Conservation (phyloP, 2,113 vertebrate genomes). For the Dicerorhinus sumatrensis region DNA sequence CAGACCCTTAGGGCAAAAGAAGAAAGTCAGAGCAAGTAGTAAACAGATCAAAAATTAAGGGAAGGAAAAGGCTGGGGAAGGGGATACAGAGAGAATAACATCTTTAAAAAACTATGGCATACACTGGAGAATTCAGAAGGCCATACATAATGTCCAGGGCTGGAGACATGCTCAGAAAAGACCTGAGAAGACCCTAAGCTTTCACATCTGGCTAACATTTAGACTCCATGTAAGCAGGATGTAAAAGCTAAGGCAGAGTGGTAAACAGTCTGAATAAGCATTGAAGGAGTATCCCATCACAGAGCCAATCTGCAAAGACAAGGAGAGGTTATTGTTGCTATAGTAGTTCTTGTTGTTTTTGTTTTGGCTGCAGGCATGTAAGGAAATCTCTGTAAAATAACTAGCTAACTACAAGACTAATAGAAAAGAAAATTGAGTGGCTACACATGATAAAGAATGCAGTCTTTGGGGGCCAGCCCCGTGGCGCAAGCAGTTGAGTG, state of each 20-base stretch:
- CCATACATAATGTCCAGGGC: background rate
- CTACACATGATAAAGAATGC: background rate
- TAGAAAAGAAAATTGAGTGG: background rate
- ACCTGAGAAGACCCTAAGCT: background rate
- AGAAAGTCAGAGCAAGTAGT: background rate
- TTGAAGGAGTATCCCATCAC: background rate
- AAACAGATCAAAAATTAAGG: background rate
- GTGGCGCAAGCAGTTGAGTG: no score
- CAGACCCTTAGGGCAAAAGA: background rate
- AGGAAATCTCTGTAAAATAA: background rate
- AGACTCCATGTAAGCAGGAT: background rate
- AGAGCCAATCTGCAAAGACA: background rate
- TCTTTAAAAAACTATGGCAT: background rate
- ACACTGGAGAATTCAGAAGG: background rate
- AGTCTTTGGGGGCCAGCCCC: background rate
- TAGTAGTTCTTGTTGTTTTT: background rate
- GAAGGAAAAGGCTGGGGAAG: background rate
- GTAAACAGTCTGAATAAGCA: background rate
- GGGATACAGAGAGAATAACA: background rate
- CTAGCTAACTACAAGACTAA: background rate
- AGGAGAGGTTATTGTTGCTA: background rate
- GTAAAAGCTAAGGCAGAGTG: background rate
- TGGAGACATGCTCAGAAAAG: background rate
- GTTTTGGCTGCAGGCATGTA: background rate
- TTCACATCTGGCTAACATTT: background rate